Percentiles rank a stretch among this genome's conserved stretches.
Conservation (phyloP, 2,113 vertebrate species). For the Brachyhypopomus gauderio region DNA sequence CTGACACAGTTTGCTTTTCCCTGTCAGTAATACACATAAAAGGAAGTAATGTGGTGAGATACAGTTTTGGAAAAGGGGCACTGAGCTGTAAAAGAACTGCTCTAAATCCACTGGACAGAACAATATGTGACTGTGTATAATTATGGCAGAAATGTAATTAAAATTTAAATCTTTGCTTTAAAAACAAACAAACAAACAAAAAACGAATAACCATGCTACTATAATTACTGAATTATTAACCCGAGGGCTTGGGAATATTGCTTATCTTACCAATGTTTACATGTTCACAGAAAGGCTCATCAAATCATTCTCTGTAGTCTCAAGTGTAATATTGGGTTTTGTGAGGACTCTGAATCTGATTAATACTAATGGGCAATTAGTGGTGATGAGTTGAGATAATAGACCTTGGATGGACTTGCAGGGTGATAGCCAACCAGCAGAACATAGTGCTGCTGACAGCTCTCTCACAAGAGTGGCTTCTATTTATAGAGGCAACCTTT, state of each 20-base stretch:
- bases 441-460: constrained; percentile 16
- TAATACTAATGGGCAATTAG: constrained; percentile 33
- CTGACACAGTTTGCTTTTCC: no score
- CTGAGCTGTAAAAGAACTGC: no score
- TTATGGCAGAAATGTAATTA: no score
- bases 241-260: not conserved
- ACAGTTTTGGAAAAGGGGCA: no score
- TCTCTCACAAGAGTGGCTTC: constrained; percentile 30
- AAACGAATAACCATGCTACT: not conserved
- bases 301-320: constrained; percentile 4
- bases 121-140: no score
- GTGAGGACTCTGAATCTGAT: not conserved
- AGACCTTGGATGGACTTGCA: constrained; percentile 9
- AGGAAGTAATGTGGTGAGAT: no score
- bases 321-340: not conserved
- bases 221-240: not conserved
- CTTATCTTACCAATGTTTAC: not conserved
- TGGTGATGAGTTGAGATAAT: constrained; percentile 5
- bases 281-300: not conserved
- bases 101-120: no score
- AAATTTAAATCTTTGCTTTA: no score
- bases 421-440: constrained; percentile 20
- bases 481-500: constrained; percentile 48
- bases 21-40: no score
- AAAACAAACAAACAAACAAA: no score